Conservation (phyloP, 1,140 invertebrate genomes). For the Ooceraea biroi region DNA sequence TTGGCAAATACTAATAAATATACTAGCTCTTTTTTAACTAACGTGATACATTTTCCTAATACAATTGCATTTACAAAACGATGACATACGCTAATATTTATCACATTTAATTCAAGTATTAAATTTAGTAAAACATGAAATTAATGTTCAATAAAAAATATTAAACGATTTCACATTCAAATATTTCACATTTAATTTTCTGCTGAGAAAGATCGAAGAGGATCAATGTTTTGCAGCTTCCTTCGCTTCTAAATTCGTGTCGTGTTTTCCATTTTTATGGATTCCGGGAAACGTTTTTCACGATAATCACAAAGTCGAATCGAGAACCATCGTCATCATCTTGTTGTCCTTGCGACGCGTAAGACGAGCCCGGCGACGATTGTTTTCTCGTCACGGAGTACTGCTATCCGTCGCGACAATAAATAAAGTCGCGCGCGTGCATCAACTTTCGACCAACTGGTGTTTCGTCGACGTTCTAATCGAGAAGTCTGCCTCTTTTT, state of each 20-base stretch:
- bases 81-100: not conserved
- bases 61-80: not conserved
- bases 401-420: not conserved
- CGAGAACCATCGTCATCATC: slow-evolving; percentile 13
- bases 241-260: not conserved
- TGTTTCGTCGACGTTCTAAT: slow-evolving; percentile 1
- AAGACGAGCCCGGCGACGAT: slow-evolving; percentile 11
- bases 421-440: slow-evolving; percentile 34
- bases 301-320: not conserved
- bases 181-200: not conserved
- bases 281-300: not conserved
- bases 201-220: not conserved
- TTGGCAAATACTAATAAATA: not conserved
- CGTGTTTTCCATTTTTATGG: not conserved
- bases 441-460: slow-evolving; percentile 35
- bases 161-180: not conserved
- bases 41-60: not conserved
- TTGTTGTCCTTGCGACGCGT: slow-evolving; percentile 7
- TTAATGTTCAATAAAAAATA: not conserved
- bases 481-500: slow-evolving; percentile 6
- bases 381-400: slow-evolving; percentile 3
- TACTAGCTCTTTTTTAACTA: not conserved
- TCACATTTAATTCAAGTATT: not conserved
- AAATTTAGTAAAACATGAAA: too few relatives aligned
- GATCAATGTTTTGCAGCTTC: not conserved